Conservation (phyloP, 2,888 invertebrate genomes). For the Lycophotia porphyrea region DNA sequence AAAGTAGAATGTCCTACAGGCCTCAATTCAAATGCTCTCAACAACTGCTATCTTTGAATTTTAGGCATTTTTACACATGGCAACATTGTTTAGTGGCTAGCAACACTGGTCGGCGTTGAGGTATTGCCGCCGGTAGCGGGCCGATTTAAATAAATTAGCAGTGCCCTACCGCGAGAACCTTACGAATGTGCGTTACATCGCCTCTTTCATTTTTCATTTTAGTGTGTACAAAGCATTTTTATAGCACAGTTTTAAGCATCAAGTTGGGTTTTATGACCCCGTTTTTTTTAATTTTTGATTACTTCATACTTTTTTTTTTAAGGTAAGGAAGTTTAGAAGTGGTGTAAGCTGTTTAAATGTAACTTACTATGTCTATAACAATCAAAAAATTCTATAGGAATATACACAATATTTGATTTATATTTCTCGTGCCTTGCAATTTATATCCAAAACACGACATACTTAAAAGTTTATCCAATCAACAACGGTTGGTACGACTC, state of each 20-base stretch:
- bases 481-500: neutral
- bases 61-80: constrained; percentile 25
- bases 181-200: constrained; percentile 48
- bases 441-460: neutral
- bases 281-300: neutral
- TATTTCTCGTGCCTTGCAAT: neutral
- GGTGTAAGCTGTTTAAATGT: neutral
- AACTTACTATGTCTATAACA: neutral
- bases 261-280: neutral
- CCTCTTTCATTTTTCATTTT: constrained; percentile 59
- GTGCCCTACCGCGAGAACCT: constrained; percentile 45
- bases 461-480: neutral
- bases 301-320: neutral
- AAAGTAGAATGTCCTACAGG: constrained; percentile 3
- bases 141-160: constrained; percentile 65
- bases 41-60: constrained; percentile 12
- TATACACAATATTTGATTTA: neutral
- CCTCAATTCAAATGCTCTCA: neutral
- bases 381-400: neutral
- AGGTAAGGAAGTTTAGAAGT: neutral
- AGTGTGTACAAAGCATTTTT: constrained; percentile 24
- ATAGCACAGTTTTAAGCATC: constrained; percentile 19
- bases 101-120: constrained; percentile 53
- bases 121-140: constrained; percentile 53
- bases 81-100: constrained; percentile 35